Evolutionary conservation across 2,888 invertebrate genomes (phyloP), one percentile per base, ranked within the genome.

Genomic region (Calliphora vomitoria): DNA sequence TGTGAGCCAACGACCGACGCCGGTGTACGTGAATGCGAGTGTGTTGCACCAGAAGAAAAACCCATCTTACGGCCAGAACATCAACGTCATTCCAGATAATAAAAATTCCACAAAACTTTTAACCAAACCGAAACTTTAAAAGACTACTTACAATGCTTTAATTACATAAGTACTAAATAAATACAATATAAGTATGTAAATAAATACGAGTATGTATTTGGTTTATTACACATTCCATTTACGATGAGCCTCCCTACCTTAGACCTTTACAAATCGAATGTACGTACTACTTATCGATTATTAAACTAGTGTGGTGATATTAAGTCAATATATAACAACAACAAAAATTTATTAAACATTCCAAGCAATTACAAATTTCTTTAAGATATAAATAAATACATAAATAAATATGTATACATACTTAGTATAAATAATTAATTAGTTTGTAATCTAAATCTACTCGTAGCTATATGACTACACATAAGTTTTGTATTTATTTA

Each of bases 111-210:
- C 82, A 47, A 91, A 92, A 90, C 89, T 92, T 85, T 89, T 89
- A 71, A 89, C 89, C 62, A 93, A 92, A 89, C 87, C 90, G 89
- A 91, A 91, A 91, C 91, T 91, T 87, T 91, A 91, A 91, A 91
- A 92, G 91, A 93, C 92, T 89, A 91, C 90, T 91, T 90, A 88
- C 89, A 91, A 91, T 90, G 92, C 91, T 92, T 92, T 92, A 92
- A 92, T 41, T 47, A 66, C 13, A 62, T 62, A 62, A 60, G 15
- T 25, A 60, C 35, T 44, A 68, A 15, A 55, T 13, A 20, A 0
- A 60, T 41, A 47, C 13, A 35, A 35, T 35, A 35, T 44, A 55
- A 2, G 35, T 35, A 35, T 35, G 35, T 62, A 66, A 15, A 15
- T 47, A 68, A 13, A 15, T 47, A 68, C 11, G n/a, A 15, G 58